phyloP scores from a whole-genome alignment of 2,797 vertebrate species.

The Sebastes kiyomatsui region DNA sequence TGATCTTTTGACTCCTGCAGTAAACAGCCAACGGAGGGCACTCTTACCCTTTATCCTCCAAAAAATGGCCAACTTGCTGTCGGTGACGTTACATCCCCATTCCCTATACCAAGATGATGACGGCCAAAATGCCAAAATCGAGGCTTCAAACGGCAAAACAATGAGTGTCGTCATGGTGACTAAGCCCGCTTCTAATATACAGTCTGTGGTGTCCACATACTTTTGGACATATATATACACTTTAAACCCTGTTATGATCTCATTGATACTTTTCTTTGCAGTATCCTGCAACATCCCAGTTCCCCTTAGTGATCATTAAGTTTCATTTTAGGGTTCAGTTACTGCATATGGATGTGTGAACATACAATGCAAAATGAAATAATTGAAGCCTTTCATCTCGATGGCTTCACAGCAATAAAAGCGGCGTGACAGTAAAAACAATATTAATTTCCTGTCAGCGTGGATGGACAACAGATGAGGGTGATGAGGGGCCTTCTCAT shows the following conservation, averaged over 20 bases:
- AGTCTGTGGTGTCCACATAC: not conserved
- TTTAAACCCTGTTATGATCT: not conserved
- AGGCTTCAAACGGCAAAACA: too few species aligned
- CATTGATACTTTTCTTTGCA: not conserved
- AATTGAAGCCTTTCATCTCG: constrained; percentile 1
- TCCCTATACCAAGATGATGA: too few species aligned
- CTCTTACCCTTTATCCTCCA: too few species aligned
- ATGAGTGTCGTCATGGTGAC: too few species aligned
- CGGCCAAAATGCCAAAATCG: too few species aligned
- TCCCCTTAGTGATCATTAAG: not conserved
- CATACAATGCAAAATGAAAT: constrained; percentile 3
- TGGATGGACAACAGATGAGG: constrained; percentile 7
- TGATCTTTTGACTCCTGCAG: too few species aligned
- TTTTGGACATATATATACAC: not conserved
- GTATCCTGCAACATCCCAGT: not conserved
- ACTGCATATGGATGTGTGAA: not conserved
- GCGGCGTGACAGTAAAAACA: constrained; percentile 30
- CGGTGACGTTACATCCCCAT: too few species aligned
- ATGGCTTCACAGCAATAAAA: constrained; percentile 10
- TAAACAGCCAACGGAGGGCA: too few species aligned
- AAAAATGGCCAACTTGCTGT: too few species aligned
- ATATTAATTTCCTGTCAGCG: constrained; percentile 35
- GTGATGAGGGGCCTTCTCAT: not conserved
- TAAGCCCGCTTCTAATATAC: too few species aligned
- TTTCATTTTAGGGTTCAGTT: not conserved